Conservation (phyloP, 1,140 invertebrate species). For the Alviniconcha marisindica region DNA sequence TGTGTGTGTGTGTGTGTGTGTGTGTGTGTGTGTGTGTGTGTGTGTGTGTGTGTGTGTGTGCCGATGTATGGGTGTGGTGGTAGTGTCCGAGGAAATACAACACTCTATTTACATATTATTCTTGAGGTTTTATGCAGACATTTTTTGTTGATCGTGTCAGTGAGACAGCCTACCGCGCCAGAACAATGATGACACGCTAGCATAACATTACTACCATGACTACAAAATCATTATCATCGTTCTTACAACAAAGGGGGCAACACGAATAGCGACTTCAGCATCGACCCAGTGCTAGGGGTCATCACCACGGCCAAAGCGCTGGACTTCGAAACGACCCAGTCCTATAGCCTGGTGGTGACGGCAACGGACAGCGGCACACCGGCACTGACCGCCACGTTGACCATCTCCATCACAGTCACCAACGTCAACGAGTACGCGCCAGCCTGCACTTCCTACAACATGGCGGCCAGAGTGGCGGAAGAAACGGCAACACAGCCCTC, state of each 20-base stretch:
- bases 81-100: too few species aligned
- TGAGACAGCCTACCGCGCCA: too few species aligned
- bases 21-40: too few species aligned
- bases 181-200: too few species aligned
- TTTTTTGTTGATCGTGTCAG: too few species aligned
- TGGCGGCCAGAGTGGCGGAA: slow-evolving; percentile 59
- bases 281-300: slow-evolving; percentile 49
- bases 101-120: too few species aligned
- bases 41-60: slow-evolving; percentile 10
- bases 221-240: too few species aligned
- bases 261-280: slow-evolving; percentile 46
- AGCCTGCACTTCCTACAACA: slow-evolving; percentile 44
- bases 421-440: slow-evolving; percentile 57
- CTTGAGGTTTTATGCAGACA: too few species aligned
- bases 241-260: slow-evolving; percentile 38
- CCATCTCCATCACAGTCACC: slow-evolving; percentile 46
- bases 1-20: too few species aligned
- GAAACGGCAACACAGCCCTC: too few species aligned
- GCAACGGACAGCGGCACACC: slow-evolving; percentile 46
- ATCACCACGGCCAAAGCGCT: slow-evolving; percentile 45
- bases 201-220: too few species aligned
- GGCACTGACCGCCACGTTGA: slow-evolving; percentile 39
- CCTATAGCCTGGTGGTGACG: slow-evolving; percentile 42
- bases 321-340: slow-evolving; percentile 55
- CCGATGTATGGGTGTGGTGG: neutral